Base-by-base conservation (phyloP, 2,113 vertebrate genomes). In the Uria aalge region DNA sequence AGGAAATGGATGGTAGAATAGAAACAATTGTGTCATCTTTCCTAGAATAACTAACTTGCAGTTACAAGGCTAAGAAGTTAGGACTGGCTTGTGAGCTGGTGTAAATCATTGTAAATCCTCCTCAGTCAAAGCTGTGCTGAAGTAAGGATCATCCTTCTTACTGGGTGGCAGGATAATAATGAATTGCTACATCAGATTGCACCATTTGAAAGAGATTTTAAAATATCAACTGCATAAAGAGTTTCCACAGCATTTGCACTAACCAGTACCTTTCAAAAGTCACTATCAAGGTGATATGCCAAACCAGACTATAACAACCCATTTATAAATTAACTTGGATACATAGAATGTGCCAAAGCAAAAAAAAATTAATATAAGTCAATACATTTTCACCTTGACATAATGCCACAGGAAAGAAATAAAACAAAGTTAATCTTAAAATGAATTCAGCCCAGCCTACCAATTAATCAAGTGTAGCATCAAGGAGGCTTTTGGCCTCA, bases 321-420 rank as follows among this genome's bases (percentile, higher is more conserved):
- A 91, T 95, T 95, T 96, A 85, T 88, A 94, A 95, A 94, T 95
- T 94, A 91, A 75, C 48, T 75, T 68, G 56, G 48, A 78, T 68
- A 79, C 29, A 60, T 12, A 79, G 43, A 72, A 50, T 81, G 50
- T 89, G 62, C 86, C 91, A 93, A 55, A 71, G 81, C 53, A 91
- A 94, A 83, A 95, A 95, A 9, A 90, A 95, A 95, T 90, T 76
- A 88, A 73, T 95, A 30, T 15, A 64, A 96, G 30, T 80, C n/a
- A 10, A 77, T 90, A 55, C 60, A 64, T 95, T 95, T 91, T 97
- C 94, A 97, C 91, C 92, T 96, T 95, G 92, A 96, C 68, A 89
- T 94, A 92, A 87, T 66, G 45, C 43, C 60, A 75, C 73, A 32
- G 71, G 73, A 94, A 88, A 85, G 69, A 95, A 95, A 91, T 83